Evolutionary conservation across 2,113 vertebrate species (phyloP), one percentile per base, ranked within the genome.

Genomic region (Taurulus bubalis): DNA sequence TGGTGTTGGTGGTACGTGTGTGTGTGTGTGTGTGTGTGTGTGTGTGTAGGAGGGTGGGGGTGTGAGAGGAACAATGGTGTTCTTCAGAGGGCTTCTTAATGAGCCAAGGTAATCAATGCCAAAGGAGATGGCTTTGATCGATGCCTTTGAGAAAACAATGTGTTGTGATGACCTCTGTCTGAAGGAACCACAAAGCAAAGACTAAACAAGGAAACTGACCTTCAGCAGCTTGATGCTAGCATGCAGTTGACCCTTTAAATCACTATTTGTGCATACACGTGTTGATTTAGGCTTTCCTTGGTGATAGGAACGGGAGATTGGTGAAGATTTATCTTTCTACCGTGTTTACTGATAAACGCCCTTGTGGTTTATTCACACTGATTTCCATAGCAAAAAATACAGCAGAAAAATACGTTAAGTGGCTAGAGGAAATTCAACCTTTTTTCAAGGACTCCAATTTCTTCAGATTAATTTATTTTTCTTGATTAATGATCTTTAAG

Each of bases 81-180:
- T 91, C 89, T 93, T 90, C 85, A 88, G 91, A 91, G 88, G 84
- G 63, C 71, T 90, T 85, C 88, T 81, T 94, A 93, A 94, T 93
- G 91, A 93, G 90, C 89, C 90, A 80, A 85, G 82, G 83, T 92
- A 92, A 94, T 94, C 92, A 93, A 93, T 94, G 92, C 87, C 91
- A 88, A 82, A 85, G 83, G 89, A 93, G 88, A 90, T 93, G 90
- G 82, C 91, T 94, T 92, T 94, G 91, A 93, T 93, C 87, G 92
- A 93, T 92, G 91, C 86, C 91, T 94, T 88, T 90, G 91, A 93
- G 87, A 92, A 90, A 93, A 93, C 92, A 93, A 87, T 90, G 86
- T 89, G 90, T 85, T 63, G 74, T 85, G 86, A 88, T 28, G 91
- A 90, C 91, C 90, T 91, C 91, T 90, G 83, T 86, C 86, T 79